These are phyloP conservation scores for Apocrypta bakeri DNA, from an alignment of 1,140 invertebrate species.

Conservation along the genomic window DNA sequence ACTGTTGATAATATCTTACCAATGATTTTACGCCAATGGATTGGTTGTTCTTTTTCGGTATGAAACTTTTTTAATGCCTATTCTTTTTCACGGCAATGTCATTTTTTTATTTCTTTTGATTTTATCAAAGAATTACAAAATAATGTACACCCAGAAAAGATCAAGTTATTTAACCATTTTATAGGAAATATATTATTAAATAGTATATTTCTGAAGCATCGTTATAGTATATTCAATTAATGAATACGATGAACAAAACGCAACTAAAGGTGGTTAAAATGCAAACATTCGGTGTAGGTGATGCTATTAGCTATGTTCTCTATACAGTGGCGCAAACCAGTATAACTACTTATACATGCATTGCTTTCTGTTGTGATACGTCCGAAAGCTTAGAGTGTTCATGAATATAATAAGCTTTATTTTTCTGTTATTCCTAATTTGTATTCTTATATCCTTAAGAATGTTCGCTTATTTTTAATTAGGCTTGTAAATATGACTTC, in stretches of 20 bases:
- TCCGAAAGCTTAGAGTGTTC: no score
- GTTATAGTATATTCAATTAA: neutral
- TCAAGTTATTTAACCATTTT: no score
- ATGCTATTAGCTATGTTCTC: neutral
- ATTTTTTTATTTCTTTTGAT: neutral
- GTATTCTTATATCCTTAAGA: neutral
- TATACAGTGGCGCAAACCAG: neutral
- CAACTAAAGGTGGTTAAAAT: neutral
- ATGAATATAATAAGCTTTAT: neutral
- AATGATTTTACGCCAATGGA: conserved; percentile 64
- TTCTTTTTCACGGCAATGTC: neutral
- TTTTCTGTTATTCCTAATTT: no score
- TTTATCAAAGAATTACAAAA: no score
- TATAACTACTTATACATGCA: neutral
- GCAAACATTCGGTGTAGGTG: neutral
- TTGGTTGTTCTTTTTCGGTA: conserved; percentile 75
- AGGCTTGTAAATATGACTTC: neutral
- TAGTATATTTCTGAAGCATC: neutral
- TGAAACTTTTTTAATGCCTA: conserved; percentile 52
- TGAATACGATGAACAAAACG: neutral
- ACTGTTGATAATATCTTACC: conserved; percentile 77
- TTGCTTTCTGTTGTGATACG: neutral
- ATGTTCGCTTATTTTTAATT: conserved; percentile 12
- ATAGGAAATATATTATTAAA: neutral
- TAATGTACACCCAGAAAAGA: no score